phyloP scores from a whole-genome alignment of 1,140 invertebrate genomes.

The Pogonomyrmex californicus region DNA sequence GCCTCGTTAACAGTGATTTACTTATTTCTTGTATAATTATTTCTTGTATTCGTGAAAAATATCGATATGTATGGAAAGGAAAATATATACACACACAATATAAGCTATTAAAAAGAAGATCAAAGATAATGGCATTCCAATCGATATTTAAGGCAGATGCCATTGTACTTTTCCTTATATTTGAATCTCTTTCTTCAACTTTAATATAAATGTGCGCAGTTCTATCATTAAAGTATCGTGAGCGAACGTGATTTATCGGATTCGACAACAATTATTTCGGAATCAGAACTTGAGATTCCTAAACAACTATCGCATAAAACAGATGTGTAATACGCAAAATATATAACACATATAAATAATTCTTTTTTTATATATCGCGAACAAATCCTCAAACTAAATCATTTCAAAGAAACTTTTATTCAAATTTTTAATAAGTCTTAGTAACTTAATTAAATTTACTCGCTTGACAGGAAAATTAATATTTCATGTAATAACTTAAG shows the following conservation, averaged over 20 bases:
- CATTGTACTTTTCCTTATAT: slow-evolving; percentile 68
- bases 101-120: slow-evolving; percentile 65
- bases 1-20: no score
- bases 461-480: neutral
- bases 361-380: neutral
- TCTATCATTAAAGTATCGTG: slow-evolving; percentile 58
- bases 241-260: slow-evolving; percentile 32
- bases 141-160: slow-evolving; percentile 73
- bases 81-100: neutral
- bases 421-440: neutral
- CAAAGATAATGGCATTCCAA: slow-evolving; percentile 71
- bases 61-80: neutral
- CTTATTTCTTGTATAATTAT: neutral
- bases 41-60: neutral
- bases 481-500: neutral
- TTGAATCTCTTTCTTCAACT: slow-evolving; percentile 58
- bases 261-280: slow-evolving; percentile 49
- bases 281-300: slow-evolving; percentile 22
- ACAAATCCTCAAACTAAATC: neutral
- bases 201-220: slow-evolving; percentile 61
- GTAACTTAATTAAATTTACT: neutral
- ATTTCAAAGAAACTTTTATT: slow-evolving; percentile 13
- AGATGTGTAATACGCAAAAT: neutral
- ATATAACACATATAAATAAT: neutral
- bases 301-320: slow-evolving; percentile 14